These are phyloP conservation scores for Cyphomyrus plagiostoma DNA, from an alignment of 2,113 vertebrate genomes.

Conservation along the genomic window DNA sequence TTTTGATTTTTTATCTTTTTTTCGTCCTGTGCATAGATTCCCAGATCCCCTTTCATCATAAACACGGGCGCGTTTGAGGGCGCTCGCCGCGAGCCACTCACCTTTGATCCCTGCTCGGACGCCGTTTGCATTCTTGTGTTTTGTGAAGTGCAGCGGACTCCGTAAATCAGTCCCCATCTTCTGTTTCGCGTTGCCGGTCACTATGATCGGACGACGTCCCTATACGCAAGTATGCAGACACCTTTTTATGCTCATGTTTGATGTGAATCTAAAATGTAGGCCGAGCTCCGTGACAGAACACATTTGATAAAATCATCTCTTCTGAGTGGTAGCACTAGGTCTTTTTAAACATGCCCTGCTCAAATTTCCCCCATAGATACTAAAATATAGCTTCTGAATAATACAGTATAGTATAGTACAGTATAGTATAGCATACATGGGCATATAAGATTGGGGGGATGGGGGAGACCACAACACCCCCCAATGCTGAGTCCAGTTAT, in stretches of 20 bases:
- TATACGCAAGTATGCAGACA: neutral
- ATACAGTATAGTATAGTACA: neutral
- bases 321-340: neutral
- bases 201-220: neutral
- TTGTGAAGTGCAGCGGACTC: neutral
- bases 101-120: neutral
- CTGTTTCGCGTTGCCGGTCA: neutral
- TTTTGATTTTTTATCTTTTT: neutral
- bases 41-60: conserved; percentile 4
- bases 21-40: neutral
- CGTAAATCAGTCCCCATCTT: neutral
- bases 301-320: neutral
- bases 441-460: neutral
- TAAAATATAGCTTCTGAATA: neutral
- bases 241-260: neutral
- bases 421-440: neutral
- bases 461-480: too few relatives aligned
- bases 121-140: conserved; percentile 6
- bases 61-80: too few relatives aligned
- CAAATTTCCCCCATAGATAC: neutral
- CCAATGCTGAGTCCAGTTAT: neutral
- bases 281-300: neutral
- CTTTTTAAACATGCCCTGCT: neutral
- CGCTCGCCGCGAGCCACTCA: neutral
- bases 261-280: neutral